Conservation (phyloP, 2,797 vertebrate genomes). For the Hephaestus fuliginosus region DNA sequence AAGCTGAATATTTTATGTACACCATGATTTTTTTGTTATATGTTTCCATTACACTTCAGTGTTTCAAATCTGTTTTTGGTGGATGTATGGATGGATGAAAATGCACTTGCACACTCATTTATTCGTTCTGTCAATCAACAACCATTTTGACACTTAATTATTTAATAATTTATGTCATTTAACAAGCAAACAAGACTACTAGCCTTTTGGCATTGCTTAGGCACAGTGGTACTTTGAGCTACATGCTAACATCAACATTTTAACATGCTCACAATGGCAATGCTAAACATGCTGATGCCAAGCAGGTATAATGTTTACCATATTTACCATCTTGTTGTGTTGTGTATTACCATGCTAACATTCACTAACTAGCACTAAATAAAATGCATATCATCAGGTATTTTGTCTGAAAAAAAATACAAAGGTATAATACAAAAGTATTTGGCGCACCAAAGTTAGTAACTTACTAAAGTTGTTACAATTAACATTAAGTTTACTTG, state of each 20-base stretch:
- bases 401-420: too few relatives aligned
- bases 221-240: neutral
- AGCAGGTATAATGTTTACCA: neutral
- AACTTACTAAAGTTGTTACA: neutral
- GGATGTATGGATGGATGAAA: too few relatives aligned
- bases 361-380: neutral
- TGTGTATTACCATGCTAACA: neutral
- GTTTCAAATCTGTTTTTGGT: neutral
- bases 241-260: neutral
- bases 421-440: neutral
- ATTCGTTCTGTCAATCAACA: neutral
- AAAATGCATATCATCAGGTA: too few relatives aligned
- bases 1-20: neutral
- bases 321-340: neutral
- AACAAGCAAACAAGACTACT: neutral
- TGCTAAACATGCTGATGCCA: neutral
- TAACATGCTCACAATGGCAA: neutral
- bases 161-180: neutral
- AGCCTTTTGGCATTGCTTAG: neutral
- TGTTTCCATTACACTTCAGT: neutral
- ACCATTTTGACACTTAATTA: constrained; percentile 1
- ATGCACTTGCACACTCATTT: neutral
- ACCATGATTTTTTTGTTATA: neutral
- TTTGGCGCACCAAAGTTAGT: neutral
- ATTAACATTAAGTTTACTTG: neutral